Evolutionary conservation across 2,113 vertebrate genomes (phyloP), one percentile per base, ranked within the genome.

Genomic region (Carassius auratus): DNA sequence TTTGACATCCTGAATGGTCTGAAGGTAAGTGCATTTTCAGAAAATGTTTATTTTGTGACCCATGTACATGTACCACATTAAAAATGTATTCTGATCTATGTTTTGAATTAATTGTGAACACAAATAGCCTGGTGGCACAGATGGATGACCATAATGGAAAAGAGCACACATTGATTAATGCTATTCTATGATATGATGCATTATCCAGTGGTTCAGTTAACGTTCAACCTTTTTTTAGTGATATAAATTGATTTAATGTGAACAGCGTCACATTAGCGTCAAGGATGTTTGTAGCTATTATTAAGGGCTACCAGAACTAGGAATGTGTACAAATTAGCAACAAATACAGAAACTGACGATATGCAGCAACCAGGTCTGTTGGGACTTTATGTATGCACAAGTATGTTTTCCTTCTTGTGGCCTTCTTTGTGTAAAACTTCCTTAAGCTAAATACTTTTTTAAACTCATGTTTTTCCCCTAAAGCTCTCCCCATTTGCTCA

Each of bases 341-440:
- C 68, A 71, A n/a, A 71, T 38, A n/a, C 57, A 59, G 57, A 19
- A 59, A 21, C 57, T n/a, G 68, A 21, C 4, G 36, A 42, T 21
- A 71, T 21, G 19, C 68, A 42, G 36, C 21, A 19, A 71, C 68
- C 8, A 71, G 7, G 36, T 71, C 36, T 1, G 1, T 8, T 71
- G 33, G 8, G 26, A 26, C 21, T 62, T 76, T 85, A 33, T 76
- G 8, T 17, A 30, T 45, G 26, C 33, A 9, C 30, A 64, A 50
- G 50, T 86, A 77, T 80, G 57, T 50, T 86, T 84, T 84, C 33
- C 76, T 68, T 68, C 57, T 62, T 85, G 36, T 73, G 84, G 78
- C 45, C 81, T 57, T 74, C 45, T 45, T 71, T 81, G 52, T 74
- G 36, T 30, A 74, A 66, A 82, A 59, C 48, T 69, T 55, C 50